Evolutionary conservation across 2,113 vertebrate genomes (phyloP).

Genomic region (Mustelus asterias): DNA sequence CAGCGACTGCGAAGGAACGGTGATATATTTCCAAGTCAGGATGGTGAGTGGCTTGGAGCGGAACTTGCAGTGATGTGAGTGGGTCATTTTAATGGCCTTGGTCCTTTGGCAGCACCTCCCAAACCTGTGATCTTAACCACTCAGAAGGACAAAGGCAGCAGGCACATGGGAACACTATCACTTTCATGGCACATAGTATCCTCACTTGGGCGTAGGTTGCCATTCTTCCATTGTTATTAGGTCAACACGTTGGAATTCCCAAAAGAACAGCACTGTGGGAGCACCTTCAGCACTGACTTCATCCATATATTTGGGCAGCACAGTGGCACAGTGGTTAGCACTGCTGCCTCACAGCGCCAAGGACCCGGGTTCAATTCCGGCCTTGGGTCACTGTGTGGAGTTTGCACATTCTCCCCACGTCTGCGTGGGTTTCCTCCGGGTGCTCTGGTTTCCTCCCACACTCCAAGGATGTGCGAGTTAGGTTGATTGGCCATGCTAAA

Average conservation of each 20-base stretch:
- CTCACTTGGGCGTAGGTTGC: not conserved
- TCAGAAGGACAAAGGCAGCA: not conserved
- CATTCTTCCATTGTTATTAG: not conserved
- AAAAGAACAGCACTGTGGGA: not conserved
- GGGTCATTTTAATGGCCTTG: not conserved
- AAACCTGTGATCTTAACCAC: not conserved
- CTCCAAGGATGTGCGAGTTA: too few relatives aligned
- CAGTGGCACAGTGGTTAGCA: too few relatives aligned
- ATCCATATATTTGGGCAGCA: not conserved
- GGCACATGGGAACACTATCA: not conserved
- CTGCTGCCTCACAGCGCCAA: too few relatives aligned
- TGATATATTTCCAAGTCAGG: too few relatives aligned
- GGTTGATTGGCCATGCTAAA: too few relatives aligned
- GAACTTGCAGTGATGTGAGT: not conserved
- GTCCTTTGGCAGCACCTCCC: not conserved
- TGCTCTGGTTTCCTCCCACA: too few relatives aligned
- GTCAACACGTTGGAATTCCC: not conserved
- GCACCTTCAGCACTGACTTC: not conserved
- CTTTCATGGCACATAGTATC: not conserved
- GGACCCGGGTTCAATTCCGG: too few relatives aligned
- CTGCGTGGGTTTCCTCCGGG: too few relatives aligned
- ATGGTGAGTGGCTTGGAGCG: too few relatives aligned
- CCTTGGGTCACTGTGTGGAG: too few relatives aligned
- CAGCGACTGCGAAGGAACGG: too few relatives aligned
- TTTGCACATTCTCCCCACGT: too few relatives aligned